phyloP scores from a whole-genome alignment of 2,113 vertebrate species.

The Hiodon tergisus region DNA sequence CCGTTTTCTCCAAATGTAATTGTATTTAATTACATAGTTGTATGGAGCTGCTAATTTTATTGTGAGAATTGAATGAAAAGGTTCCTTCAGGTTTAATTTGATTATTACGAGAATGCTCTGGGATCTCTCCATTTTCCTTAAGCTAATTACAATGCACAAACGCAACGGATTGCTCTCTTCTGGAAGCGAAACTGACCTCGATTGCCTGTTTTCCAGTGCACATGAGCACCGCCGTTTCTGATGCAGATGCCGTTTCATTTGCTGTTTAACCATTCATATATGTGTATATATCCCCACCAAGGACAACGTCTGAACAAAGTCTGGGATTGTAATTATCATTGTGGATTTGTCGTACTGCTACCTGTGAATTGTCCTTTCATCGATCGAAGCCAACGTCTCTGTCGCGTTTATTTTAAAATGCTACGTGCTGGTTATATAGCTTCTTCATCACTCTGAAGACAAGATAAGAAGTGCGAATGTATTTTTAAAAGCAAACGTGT shows the following conservation, averaged over 20 bases:
- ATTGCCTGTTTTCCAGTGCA: conserved; percentile 9
- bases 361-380: too few species aligned
- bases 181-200: not conserved
- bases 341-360: not conserved
- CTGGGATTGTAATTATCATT: not conserved
- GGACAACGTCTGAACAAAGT: not conserved
- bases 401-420: not conserved
- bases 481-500: conserved; percentile 2
- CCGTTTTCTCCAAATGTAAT: not conserved
- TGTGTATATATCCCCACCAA: not conserved
- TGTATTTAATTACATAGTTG: not conserved
- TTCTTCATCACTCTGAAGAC: not conserved
- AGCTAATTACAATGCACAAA: not conserved
- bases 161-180: not conserved
- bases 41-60: not conserved
- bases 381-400: not conserved
- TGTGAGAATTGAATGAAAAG: not conserved
- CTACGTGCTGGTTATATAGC: not conserved
- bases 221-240: conserved; percentile 2
- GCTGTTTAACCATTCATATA: not conserved
- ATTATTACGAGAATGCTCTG: not conserved
- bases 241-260: not conserved
- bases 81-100: not conserved
- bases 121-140: not conserved
- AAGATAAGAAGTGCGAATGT: not conserved